Evolutionary conservation across 2,113 vertebrate genomes (phyloP).

Genomic region (Orientallactaga bullata): DNA sequence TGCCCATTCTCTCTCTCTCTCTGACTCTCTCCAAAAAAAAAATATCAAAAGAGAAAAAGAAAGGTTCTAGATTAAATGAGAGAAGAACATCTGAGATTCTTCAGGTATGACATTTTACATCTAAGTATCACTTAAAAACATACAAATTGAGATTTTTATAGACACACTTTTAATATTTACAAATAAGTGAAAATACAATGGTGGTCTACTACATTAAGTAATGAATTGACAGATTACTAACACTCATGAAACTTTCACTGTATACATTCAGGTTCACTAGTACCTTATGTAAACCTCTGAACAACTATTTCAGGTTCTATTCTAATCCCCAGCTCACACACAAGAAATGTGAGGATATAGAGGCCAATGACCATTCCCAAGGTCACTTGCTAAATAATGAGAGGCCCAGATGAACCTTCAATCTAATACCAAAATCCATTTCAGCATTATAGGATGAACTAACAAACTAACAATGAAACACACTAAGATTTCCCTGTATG

Average conservation of each 20-base stretch:
- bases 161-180: not conserved
- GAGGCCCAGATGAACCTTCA: not conserved
- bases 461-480: not conserved
- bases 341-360: not conserved
- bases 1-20: no score
- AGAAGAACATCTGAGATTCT: not conserved
- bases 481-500: not conserved
- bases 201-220: not conserved
- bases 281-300: not conserved
- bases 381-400: not conserved
- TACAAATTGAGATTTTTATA: not conserved
- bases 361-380: not conserved
- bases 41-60: no score
- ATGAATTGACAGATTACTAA: not conserved
- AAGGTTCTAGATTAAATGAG: not conserved
- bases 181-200: not conserved
- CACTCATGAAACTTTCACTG: not conserved
- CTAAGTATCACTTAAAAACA: not conserved
- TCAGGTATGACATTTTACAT: not conserved
- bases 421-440: not conserved
- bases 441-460: not conserved
- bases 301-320: constrained; percentile 2
- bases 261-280: not conserved
- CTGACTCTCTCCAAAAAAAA: no score
- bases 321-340: not conserved